These are phyloP conservation scores for Patagioenas fasciata DNA, from an alignment of 2,113 vertebrate genomes.

Conservation along the genomic window DNA sequence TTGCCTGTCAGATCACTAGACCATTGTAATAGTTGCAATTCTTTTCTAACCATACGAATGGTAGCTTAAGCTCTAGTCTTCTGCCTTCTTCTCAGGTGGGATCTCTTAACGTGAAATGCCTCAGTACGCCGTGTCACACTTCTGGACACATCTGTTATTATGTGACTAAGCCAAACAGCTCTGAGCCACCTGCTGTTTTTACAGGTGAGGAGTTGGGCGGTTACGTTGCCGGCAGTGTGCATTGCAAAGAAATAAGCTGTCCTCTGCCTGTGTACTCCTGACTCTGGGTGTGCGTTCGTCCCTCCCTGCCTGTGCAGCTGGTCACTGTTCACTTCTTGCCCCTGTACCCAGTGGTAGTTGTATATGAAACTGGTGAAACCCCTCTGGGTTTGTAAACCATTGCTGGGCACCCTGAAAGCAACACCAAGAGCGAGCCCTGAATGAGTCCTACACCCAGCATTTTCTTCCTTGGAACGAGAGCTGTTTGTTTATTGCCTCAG, in stretches of 20 bases:
- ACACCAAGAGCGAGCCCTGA: neutral
- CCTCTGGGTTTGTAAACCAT: neutral
- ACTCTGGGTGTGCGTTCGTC: neutral
- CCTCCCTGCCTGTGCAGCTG: neutral
- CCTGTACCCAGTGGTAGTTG: neutral
- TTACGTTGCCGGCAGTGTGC: neutral
- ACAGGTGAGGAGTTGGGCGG: constrained; percentile 82
- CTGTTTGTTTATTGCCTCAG: neutral
- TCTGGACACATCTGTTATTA: constrained; percentile 97
- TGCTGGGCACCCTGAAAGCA: neutral
- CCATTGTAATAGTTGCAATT: neutral
- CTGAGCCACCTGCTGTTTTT: constrained; percentile 91
- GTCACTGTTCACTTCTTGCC: neutral
- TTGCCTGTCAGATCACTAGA: neutral
- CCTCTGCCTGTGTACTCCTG: constrained; percentile 3
- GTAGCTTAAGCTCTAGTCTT: constrained; percentile 35
- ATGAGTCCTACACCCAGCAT: neutral
- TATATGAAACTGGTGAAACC: neutral
- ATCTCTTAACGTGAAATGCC: constrained; percentile 90
- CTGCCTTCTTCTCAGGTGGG: constrained; percentile 82
- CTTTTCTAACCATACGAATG: neutral
- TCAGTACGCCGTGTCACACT: constrained; percentile 95
- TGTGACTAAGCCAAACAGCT: constrained; percentile 88
- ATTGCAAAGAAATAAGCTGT: neutral
- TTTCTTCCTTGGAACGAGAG: neutral